Percentiles rank a stretch among this genome's conserved stretches.
Evolutionary conservation across 2,113 vertebrate genomes (phyloP).

Genomic region (Paralichthys olivaceus): DNA sequence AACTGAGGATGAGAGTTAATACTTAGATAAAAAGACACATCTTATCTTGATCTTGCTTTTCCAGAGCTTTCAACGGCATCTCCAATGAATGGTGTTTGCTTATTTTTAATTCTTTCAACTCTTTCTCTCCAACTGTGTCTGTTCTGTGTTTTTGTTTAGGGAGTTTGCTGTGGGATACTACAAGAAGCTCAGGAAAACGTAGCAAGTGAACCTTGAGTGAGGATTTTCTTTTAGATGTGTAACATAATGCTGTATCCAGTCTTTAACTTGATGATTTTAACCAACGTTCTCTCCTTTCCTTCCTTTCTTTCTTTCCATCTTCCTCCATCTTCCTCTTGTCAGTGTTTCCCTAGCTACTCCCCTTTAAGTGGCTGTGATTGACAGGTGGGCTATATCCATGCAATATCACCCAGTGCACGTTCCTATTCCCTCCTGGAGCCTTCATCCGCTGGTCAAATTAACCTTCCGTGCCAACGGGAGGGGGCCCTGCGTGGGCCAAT

Average conservation of each 20-base stretch:
- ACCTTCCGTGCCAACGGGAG: constrained; percentile 80
- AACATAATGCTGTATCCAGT: constrained; percentile 3
- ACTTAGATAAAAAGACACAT: too few relatives aligned
- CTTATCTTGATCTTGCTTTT: background rate
- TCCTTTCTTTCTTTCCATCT: constrained; percentile 8
- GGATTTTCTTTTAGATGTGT: background rate
- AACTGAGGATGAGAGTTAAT: too few relatives aligned
- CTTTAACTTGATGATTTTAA: background rate
- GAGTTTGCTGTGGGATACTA: background rate
- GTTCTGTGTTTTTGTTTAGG: background rate
- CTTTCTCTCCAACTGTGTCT: background rate
- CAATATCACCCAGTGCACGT: constrained; percentile 81
- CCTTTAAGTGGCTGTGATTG: constrained; percentile 74
- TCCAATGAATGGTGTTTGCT: too few relatives aligned
- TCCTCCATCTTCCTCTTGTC: constrained; percentile 58
- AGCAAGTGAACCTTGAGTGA: background rate
- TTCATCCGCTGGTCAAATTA: constrained; percentile 83
- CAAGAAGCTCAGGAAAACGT: background rate
- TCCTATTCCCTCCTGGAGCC: constrained; percentile 82
- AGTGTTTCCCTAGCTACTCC: constrained; percentile 65
- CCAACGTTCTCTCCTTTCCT: constrained; percentile 7
- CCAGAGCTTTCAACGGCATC: background rate
- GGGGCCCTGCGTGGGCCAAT: constrained; percentile 80
- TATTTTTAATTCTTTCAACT: background rate
- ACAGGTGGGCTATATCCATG: constrained; percentile 80